Conservation (phyloP, 2,888 invertebrate genomes). For the Myathropa florea region DNA sequence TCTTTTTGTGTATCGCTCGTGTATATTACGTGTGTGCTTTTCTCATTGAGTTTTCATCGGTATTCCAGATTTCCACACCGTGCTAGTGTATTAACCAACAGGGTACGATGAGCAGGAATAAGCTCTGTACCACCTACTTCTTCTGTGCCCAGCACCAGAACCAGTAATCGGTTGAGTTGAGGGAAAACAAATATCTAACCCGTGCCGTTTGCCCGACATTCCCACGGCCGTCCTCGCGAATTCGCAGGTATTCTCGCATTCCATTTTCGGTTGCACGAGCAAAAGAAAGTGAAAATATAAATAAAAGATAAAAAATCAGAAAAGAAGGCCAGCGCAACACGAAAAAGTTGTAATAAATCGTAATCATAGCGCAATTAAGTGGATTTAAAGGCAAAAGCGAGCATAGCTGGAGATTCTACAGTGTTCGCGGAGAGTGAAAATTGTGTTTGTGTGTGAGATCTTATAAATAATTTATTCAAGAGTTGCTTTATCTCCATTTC, state of each 20-base stretch:
- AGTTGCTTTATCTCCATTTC: background rate
- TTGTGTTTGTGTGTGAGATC: constrained; percentile 23
- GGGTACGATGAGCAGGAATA: constrained; percentile 8
- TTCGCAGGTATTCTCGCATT: constrained; percentile 4
- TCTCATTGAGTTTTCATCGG: constrained; percentile 53
- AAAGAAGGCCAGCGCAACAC: constrained; percentile 28
- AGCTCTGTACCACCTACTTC: background rate
- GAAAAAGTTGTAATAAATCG: constrained; percentile 52
- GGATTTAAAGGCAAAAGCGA: constrained; percentile 54
- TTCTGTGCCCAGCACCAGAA: background rate
- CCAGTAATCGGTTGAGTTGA: background rate
- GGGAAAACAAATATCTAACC: background rate
- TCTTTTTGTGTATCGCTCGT: constrained; percentile 65
- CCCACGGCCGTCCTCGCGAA: background rate
- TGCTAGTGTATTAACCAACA: constrained; percentile 23
- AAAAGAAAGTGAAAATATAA: constrained; percentile 58
- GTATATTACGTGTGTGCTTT: constrained; percentile 57
- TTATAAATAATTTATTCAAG: constrained; percentile 34
- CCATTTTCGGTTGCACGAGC: constrained; percentile 12
- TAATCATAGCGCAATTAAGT: constrained; percentile 58
- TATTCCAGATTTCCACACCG: constrained; percentile 27
- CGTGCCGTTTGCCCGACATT: background rate
- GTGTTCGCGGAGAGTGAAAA: constrained; percentile 3
- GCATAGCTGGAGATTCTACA: constrained; percentile 3
- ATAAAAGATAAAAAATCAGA: constrained; percentile 25